Base-by-base conservation (phyloP, 2,888 invertebrate species). In the Habroteleia sp. region DNA sequence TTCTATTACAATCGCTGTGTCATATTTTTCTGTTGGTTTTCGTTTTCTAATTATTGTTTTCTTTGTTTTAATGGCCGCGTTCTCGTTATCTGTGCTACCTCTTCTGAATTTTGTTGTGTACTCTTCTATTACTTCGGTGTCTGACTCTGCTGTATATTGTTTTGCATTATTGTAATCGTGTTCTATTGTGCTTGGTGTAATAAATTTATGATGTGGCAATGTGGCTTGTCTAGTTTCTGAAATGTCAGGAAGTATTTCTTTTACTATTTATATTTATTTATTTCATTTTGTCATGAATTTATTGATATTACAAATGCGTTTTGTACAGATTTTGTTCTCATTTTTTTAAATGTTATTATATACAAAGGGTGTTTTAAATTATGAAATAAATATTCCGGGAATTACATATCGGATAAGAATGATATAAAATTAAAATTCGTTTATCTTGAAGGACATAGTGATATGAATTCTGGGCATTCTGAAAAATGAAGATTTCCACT, bases 161-260 rank as follows among this genome's bases (percentile, higher is more conserved):
- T 78, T 81, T 76, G 78, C 80, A 58, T 79, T 77, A 25, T 77
- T 77, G 60, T 79, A 52, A 78, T 83, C 84, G 82, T 86, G 85
- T 86, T 82, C 80, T 79, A 72, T 80, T 77, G 79, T 85, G 83
- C 87, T 81, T 80, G 76, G 82, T 86, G 83, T 85, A 60, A 79
- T 79, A 81, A 81, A 84, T 69, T 74, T 81, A 74, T 84, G 76
- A 80, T 87, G 84, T 83, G 82, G 81, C 73, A 80, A 83, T 82
- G 83, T 79, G 84, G 77, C 85, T 85, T 86, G 85, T 84, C 84
- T 85, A 63, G 83, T 87, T 87, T 88, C 88, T 88, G 88, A 87
- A 88, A 88, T 86, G 82, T 84, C 80, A 87, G 3, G 7, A 5
- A 25, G 25, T 25, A 5, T 25, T 3, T 25, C 7, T 25, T 6